Percentiles rank a stretch among this genome's conserved stretches.
Evolutionary conservation across 92 coral and sea anemone genomes (phyloP).

Genomic region (Porites evermanni): DNA sequence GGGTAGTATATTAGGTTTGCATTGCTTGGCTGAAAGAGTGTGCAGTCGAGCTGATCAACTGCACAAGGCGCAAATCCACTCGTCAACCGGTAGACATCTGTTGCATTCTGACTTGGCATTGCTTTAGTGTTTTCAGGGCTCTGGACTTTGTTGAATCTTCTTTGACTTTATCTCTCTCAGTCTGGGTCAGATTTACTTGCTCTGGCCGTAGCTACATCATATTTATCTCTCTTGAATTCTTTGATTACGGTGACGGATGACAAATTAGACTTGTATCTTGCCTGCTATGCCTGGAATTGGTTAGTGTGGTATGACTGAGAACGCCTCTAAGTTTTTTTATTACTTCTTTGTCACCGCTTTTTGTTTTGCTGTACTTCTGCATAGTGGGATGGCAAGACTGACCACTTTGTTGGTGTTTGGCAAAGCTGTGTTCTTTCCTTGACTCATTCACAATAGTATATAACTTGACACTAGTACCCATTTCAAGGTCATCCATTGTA

Average conservation of each 20-base stretch:
- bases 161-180: constrained; percentile 15
- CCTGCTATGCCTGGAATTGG: constrained; percentile 71
- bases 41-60: constrained; percentile 50
- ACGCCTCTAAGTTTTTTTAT: constrained; percentile 74
- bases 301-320: constrained; percentile 81
- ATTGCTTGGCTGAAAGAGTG: constrained; percentile 36
- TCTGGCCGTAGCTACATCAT: constrained; percentile 20
- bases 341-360: constrained; percentile 63
- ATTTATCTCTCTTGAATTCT: constrained; percentile 45
- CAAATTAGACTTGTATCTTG: constrained; percentile 55
- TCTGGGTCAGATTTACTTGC: background rate
- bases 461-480: constrained; percentile 29
- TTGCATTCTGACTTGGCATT: constrained; percentile 67
- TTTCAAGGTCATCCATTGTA: background rate
- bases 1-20: constrained; percentile 30
- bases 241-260: constrained; percentile 37
- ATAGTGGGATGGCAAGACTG: constrained; percentile 79
- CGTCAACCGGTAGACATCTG: constrained; percentile 67
- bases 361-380: constrained; percentile 62
- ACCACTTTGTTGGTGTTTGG: constrained; percentile 75
- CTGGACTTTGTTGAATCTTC: constrained; percentile 62
- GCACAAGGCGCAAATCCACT: constrained; percentile 79
- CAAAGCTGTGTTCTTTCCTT: constrained; percentile 83
- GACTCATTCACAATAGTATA: constrained; percentile 81
- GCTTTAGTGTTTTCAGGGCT: constrained; percentile 58